Percentiles rank a stretch among this genome's conserved stretches.
phyloP scores from a whole-genome alignment of 2,888 invertebrate genomes.

The Hydraecia micacea region DNA sequence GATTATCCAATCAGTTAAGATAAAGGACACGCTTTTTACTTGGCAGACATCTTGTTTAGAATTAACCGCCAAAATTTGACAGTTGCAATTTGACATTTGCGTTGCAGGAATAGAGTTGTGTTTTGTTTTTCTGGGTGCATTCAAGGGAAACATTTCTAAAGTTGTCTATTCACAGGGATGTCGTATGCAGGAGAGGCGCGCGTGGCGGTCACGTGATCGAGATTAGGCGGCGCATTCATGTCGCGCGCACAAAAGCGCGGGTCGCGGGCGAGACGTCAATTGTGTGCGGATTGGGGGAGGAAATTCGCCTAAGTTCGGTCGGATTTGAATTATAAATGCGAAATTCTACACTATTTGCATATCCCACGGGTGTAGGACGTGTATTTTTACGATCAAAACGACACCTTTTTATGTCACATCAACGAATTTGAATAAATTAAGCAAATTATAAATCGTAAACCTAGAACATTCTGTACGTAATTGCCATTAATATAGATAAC shows the following conservation, averaged over 20 bases:
- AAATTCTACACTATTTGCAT: slow-evolving; percentile 87
- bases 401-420: slow-evolving; percentile 58
- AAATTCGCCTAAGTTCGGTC: slow-evolving; percentile 87
- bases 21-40: slow-evolving; percentile 89
- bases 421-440: slow-evolving; percentile 57
- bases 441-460: slow-evolving; percentile 26
- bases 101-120: slow-evolving; percentile 68
- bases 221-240: slow-evolving; percentile 88
- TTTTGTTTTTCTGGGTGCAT: slow-evolving; percentile 61
- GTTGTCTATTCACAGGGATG: slow-evolving; percentile 77
- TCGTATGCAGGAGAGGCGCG: slow-evolving; percentile 85
- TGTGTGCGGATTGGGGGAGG: slow-evolving; percentile 86
- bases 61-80: slow-evolving; percentile 76
- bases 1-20: slow-evolving; percentile 91
- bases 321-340: slow-evolving; percentile 89
- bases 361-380: slow-evolving; percentile 83
- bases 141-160: slow-evolving; percentile 72
- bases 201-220: slow-evolving; percentile 87
- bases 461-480: slow-evolving; percentile 28
- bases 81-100: slow-evolving; percentile 73
- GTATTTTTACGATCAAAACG: slow-evolving; percentile 66
- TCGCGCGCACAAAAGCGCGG: slow-evolving; percentile 85
- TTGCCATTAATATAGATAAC: slow-evolving; percentile 50
- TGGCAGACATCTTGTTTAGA: slow-evolving; percentile 65
- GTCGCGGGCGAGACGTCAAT: slow-evolving; percentile 86